Conservation (phyloP, 2,888 invertebrate species). For the Diplazon laetatorius region DNA sequence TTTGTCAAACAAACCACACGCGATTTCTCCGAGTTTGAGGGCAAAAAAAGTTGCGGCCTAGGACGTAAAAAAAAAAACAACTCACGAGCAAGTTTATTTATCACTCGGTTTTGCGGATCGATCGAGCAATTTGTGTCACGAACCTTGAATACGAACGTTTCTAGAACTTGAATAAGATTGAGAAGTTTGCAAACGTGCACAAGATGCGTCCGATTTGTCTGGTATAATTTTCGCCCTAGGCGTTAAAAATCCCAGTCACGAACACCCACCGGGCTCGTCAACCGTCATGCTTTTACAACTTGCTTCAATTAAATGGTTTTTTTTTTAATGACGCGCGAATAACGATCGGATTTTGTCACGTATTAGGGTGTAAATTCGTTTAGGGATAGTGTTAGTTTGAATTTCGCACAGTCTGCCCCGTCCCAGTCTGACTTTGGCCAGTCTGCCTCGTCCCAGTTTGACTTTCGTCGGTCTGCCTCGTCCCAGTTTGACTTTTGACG, state of each 20-base stretch:
- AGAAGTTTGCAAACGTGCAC: conserved; percentile 17
- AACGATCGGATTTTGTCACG: not conserved
- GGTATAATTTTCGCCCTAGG: conserved; percentile 40
- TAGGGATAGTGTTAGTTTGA: too few species aligned
- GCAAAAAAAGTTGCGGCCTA: conserved; percentile 35
- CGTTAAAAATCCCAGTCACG: conserved; percentile 47
- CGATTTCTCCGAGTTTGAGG: conserved; percentile 48
- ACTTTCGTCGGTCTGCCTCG: too few species aligned
- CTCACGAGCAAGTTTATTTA: conserved; percentile 18
- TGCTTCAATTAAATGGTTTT: conserved; percentile 1
- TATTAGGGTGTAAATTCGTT: not conserved
- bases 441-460: too few species aligned
- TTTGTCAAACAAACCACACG: conserved; percentile 32
- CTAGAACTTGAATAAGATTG: conserved; percentile 5
- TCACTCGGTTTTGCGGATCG: conserved; percentile 20
- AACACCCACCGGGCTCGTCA: conserved; percentile 18
- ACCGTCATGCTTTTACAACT: conserved; percentile 23
- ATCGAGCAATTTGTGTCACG: conserved; percentile 55
- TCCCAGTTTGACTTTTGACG: too few species aligned
- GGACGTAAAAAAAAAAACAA: too few species aligned
- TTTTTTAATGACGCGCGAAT: not conserved
- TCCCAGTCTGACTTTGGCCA: too few species aligned
- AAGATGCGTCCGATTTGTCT: conserved; percentile 40
- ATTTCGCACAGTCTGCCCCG: too few species aligned
- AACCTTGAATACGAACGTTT: conserved; percentile 21